phyloP scores from a whole-genome alignment of 2,888 invertebrate genomes.

The Acrocyrtus sp. region DNA sequence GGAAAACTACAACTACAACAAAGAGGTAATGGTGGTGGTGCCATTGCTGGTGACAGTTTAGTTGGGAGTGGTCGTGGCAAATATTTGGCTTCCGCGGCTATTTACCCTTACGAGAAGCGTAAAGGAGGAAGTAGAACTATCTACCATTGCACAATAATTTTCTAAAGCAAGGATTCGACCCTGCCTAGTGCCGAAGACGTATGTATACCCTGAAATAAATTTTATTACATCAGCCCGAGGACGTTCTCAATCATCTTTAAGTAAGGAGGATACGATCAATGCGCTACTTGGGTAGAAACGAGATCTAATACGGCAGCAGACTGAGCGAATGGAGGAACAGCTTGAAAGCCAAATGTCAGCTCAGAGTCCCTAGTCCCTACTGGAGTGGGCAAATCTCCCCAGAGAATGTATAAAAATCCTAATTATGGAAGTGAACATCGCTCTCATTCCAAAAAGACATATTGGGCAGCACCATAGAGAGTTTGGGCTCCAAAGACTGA shows the following conservation, averaged over 20 bases:
- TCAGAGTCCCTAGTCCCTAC: not conserved
- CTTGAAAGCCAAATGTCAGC: not conserved
- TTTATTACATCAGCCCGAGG: too few relatives aligned
- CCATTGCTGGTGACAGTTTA: constrained; percentile 24
- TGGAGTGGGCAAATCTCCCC: constrained; percentile 13
- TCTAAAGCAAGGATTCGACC: too few relatives aligned
- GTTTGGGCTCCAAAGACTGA: constrained; percentile 62
- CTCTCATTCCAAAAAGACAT: constrained; percentile 51
- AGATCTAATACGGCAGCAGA: constrained; percentile 14
- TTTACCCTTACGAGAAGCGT: constrained; percentile 46
- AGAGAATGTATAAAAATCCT: constrained; percentile 1
- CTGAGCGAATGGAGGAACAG: constrained; percentile 17
- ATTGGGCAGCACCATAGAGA: constrained; percentile 62
- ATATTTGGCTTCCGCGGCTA: constrained; percentile 20
- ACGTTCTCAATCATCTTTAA: too few relatives aligned
- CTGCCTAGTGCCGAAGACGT: too few relatives aligned
- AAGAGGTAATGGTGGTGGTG: constrained; percentile 10
- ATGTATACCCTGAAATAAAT: too few relatives aligned
- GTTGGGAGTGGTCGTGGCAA: constrained; percentile 11
- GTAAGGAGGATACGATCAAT: too few relatives aligned
- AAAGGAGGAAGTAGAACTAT: constrained; percentile 23
- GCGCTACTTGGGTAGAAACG: constrained; percentile 19
- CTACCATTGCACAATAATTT: too few relatives aligned
- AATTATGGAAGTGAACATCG: not conserved
- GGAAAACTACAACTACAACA: constrained; percentile 39